Percentiles rank a stretch among this genome's conserved stretches.
Evolutionary conservation across 2,888 invertebrate genomes (phyloP).

Genomic region (Dusona sp.): DNA sequence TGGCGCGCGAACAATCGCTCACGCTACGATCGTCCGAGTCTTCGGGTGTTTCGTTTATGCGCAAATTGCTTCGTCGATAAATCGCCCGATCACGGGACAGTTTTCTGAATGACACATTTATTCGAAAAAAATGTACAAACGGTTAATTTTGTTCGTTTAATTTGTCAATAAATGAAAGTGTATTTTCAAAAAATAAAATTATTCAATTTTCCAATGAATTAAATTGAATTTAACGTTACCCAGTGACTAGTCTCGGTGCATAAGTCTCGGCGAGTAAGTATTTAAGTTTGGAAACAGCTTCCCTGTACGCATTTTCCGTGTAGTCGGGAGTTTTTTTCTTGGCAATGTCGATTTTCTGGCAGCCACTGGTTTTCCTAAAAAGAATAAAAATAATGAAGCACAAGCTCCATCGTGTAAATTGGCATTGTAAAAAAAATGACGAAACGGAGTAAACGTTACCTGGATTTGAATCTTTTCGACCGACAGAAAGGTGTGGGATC

Average conservation of each 20-base stretch:
- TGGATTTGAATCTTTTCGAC: constrained; percentile 77
- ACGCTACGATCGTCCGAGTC: constrained; percentile 87
- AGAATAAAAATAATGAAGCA: constrained; percentile 17
- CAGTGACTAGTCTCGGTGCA: constrained; percentile 85
- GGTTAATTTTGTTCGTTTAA: neutral
- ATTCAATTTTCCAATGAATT: neutral
- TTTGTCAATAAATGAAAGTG: neutral
- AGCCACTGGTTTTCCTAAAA: constrained; percentile 80
- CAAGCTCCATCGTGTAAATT: constrained; percentile 20
- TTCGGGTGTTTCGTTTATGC: constrained; percentile 85
- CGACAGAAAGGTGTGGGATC: constrained; percentile 71
- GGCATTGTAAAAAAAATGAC: neutral
- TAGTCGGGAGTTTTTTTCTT: constrained; percentile 90
- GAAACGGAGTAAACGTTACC: constrained; percentile 70
- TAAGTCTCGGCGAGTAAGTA: constrained; percentile 92
- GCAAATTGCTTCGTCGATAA: constrained; percentile 72
- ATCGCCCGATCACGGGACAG: constrained; percentile 65
- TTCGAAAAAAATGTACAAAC: neutral
- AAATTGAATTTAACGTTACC: constrained; percentile 66
- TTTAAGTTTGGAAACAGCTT: constrained; percentile 92
- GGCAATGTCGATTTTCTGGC: constrained; percentile 85
- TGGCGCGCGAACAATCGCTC: constrained; percentile 81
- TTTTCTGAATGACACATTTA: constrained; percentile 63
- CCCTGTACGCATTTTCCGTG: constrained; percentile 93
- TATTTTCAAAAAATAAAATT: neutral